These are phyloP conservation scores for Epizoanthus fatuus DNA, from an alignment of 92 coral and sea anemone genomes.

Conservation along the genomic window DNA sequence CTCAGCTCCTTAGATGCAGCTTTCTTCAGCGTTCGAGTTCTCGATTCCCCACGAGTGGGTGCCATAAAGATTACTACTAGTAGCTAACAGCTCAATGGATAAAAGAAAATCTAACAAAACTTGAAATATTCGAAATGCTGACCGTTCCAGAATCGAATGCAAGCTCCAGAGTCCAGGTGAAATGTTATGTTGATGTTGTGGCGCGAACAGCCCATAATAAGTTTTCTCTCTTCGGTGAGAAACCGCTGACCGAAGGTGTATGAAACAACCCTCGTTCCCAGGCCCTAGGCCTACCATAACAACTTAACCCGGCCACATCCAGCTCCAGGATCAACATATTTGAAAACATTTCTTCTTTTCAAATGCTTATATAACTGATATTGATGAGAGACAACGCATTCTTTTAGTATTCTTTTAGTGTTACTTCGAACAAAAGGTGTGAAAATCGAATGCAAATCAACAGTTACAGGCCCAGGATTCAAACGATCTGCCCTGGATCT, in stretches of 20 bases:
- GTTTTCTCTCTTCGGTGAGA: background rate
- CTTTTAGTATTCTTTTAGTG: too few species aligned
- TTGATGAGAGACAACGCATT: too few species aligned
- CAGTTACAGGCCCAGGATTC: too few species aligned
- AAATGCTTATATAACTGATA: too few species aligned
- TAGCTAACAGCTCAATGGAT: background rate
- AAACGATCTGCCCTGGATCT: too few species aligned
- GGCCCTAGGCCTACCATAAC: too few species aligned
- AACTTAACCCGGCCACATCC: too few species aligned
- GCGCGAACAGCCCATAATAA: conserved; percentile 54
- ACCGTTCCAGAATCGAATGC: background rate
- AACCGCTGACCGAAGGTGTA: conserved; percentile 2
- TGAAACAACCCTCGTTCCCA: too few species aligned
- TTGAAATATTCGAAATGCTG: background rate
- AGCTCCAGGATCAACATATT: too few species aligned
- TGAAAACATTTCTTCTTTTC: too few species aligned
- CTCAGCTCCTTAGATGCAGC: conserved; percentile 31
- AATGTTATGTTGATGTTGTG: conserved; percentile 13
- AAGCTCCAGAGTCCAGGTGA: conserved; percentile 1
- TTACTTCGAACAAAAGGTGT: too few species aligned
- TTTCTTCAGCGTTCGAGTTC: conserved; percentile 2
- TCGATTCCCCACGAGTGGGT: conserved; percentile 26
- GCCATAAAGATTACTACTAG: conserved; percentile 1
- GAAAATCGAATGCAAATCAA: too few species aligned
- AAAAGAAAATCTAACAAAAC: background rate